Evolutionary conservation across 2,888 invertebrate genomes (phyloP).

Genomic region (Perizoma flavofasciatum): DNA sequence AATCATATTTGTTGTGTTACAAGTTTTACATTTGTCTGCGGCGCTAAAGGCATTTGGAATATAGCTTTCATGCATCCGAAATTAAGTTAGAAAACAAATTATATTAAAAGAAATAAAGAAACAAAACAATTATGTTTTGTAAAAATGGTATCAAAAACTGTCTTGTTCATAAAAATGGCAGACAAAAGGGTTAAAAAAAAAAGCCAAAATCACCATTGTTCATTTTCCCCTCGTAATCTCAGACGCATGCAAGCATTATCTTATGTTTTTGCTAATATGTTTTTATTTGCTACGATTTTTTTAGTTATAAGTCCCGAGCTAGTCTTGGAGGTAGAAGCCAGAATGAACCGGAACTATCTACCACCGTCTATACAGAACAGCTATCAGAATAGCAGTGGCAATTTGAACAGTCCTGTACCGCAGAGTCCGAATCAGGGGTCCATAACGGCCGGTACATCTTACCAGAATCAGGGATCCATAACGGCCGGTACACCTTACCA

Average conservation of each 20-base stretch:
- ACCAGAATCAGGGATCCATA: constrained; percentile 6
- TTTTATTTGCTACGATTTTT: constrained; percentile 44
- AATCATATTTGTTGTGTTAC: no score
- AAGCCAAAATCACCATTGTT: neutral
- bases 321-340: constrained; percentile 94
- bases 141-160: constrained; percentile 1
- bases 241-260: constrained; percentile 46
- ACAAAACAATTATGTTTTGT: no score
- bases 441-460: neutral
- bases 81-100: no score
- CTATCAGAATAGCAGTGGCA: constrained; percentile 24
- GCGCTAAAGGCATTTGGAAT: no score
- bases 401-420: constrained; percentile 39
- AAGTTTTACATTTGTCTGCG: no score
- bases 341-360: constrained; percentile 92
- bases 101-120: no score
- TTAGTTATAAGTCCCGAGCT: constrained; percentile 95
- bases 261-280: constrained; percentile 46
- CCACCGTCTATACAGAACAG: constrained; percentile 86
- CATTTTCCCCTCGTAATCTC: neutral
- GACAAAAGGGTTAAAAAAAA: neutral
- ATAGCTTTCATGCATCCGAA: no score
- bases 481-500: constrained; percentile 8
- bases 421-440: constrained; percentile 34
- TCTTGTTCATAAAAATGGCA: neutral